phyloP scores from a whole-genome alignment of 1,140 invertebrate species.

The Drosophila ficusphila region DNA sequence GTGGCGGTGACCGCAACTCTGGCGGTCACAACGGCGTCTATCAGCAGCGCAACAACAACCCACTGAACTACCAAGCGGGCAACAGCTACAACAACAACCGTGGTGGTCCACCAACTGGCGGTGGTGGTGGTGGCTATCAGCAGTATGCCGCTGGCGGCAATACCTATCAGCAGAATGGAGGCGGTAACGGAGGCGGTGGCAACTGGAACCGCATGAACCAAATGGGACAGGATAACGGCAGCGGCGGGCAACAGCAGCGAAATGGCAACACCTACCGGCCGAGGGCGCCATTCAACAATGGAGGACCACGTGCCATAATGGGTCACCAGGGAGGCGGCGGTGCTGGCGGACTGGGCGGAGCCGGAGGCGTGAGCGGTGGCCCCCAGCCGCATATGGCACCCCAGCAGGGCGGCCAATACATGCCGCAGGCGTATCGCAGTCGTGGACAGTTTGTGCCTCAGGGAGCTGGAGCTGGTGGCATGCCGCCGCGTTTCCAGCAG shows the following conservation, averaged over 20 bases:
- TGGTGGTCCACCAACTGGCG: constrained; percentile 14
- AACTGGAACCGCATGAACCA: constrained; percentile 64
- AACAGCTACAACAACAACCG: constrained; percentile 62
- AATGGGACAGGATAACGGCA: constrained; percentile 43
- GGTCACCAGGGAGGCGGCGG: constrained; percentile 60
- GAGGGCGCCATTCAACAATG: constrained; percentile 75
- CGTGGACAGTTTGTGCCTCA: constrained; percentile 73
- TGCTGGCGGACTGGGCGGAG: constrained; percentile 32
- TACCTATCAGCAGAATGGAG: constrained; percentile 67
- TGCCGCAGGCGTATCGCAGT: constrained; percentile 65
- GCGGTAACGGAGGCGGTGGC: constrained; percentile 25
- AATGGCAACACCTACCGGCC: constrained; percentile 72
- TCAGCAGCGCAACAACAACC: constrained; percentile 74
- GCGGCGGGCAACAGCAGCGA: constrained; percentile 31
- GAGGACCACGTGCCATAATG: constrained; percentile 72
- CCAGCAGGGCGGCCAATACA: constrained; percentile 62
- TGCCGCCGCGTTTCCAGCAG: constrained; percentile 79
- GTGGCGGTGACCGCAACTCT: constrained; percentile 23
- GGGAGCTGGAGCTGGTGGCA: constrained; percentile 65
- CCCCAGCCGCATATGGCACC: constrained; percentile 65
- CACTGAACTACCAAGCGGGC: constrained; percentile 78
- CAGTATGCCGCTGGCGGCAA: constrained; percentile 70
- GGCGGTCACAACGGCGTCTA: constrained; percentile 46
- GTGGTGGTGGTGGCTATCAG: constrained; percentile 47
- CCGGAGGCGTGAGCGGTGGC: constrained; percentile 40